A percentile compares a stretch with the other conserved stretches of the same genome.
Evolutionary conservation across 2,888 invertebrate species (phyloP).

Genomic region (Abrostola triplasia): DNA sequence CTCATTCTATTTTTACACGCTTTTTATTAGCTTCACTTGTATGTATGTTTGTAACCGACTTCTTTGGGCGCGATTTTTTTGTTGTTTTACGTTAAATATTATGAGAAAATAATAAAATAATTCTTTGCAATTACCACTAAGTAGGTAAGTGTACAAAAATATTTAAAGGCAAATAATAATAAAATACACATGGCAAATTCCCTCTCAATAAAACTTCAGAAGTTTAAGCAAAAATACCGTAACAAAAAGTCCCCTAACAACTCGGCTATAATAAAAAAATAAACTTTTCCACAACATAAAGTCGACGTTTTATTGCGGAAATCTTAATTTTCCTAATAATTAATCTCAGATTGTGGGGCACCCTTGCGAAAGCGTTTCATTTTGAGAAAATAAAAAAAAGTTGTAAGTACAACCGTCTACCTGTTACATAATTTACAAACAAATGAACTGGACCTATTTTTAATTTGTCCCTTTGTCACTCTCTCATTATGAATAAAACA

Average conservation of each 20-base stretch:
- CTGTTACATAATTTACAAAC: slow-evolving; percentile 43
- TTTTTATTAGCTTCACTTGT: no score
- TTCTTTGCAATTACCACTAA: not conserved
- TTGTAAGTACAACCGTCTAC: slow-evolving; percentile 27
- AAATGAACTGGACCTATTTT: slow-evolving; percentile 43
- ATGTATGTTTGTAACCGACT: no score
- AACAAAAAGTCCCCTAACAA: slow-evolving; percentile 27
- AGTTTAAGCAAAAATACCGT: slow-evolving; percentile 27
- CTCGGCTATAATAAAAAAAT: slow-evolving; percentile 30
- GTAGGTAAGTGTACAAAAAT: not conserved
- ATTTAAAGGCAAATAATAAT: slow-evolving; percentile 3
- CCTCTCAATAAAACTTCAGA: slow-evolving; percentile 8
- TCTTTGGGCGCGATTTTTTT: no score
- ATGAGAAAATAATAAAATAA: no score
- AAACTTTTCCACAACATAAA: slow-evolving; percentile 43
- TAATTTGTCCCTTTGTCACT: slow-evolving; percentile 43
- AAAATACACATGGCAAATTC: slow-evolving; percentile 13
- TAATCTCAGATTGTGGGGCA: slow-evolving; percentile 56
- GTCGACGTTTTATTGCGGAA: slow-evolving; percentile 46
- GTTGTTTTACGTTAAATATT: no score
- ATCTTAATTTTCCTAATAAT: slow-evolving; percentile 62
- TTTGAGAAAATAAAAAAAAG: slow-evolving; percentile 31
- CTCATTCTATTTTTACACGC: no score
- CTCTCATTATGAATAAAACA: slow-evolving; percentile 48
- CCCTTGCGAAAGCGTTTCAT: slow-evolving; percentile 41